A percentile compares a stretch with the other conserved stretches of the same genome.
Conservation (phyloP, 2,888 invertebrate genomes). For the Laothoe populi region DNA sequence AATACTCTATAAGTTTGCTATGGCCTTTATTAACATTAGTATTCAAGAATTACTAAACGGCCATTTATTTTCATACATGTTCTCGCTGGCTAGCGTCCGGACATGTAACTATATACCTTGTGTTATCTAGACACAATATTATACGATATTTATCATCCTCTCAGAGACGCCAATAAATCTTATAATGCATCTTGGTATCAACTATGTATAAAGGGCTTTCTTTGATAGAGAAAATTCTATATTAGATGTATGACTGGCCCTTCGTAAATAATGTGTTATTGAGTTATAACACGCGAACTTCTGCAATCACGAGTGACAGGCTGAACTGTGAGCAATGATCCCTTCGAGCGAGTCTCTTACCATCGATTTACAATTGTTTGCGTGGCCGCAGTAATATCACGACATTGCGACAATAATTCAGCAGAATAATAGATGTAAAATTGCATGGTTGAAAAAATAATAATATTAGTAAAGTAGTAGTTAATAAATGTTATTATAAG, state of each 20-base stretch:
- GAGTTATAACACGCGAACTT: slow-evolving; percentile 55
- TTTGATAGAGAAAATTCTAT: background rate
- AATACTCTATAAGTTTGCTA: background rate
- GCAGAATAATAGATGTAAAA: background rate
- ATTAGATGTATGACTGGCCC: slow-evolving; percentile 28
- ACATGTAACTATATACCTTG: background rate
- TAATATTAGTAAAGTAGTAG: too few species aligned
- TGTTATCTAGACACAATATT: slow-evolving; percentile 1
- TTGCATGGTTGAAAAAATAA: background rate
- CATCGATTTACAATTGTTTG: background rate
- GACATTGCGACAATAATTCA: background rate
- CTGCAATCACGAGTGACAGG: slow-evolving; percentile 66
- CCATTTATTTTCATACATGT: background rate
- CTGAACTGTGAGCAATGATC: slow-evolving; percentile 38
- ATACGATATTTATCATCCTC: background rate
- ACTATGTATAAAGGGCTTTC: slow-evolving; percentile 3
- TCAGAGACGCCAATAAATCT: slow-evolving; percentile 9
- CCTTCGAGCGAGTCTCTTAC: slow-evolving; percentile 1
- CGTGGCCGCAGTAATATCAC: background rate
- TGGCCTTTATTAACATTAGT: too few species aligned
- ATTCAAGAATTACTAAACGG: background rate
- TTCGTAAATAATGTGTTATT: slow-evolving; percentile 55
- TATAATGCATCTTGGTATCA: slow-evolving; percentile 6
- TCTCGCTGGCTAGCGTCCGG: background rate
- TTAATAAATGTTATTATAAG: too few species aligned